Evolutionary conservation across 2,888 invertebrate genomes (phyloP), one percentile per base, ranked within the genome.

Genomic region (Habrosyne pyritoides): DNA sequence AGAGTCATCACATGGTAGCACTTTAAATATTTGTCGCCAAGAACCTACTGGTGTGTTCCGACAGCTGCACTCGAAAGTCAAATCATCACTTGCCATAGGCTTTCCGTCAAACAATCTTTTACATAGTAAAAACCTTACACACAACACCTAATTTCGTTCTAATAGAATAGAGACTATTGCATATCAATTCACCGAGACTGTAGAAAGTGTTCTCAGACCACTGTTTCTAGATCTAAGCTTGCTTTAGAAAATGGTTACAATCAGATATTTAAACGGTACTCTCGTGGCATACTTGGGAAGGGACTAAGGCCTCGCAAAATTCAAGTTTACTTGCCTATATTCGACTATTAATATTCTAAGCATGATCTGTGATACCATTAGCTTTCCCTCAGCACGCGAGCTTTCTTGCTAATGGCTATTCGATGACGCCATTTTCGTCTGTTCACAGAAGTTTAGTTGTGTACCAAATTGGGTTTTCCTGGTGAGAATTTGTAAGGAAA

Each of bases 161-260:
- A 30, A 30, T 12, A 30, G 30, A 30, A 30, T 30, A 3, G 12
- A 30, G 30, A 2, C 30, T 30, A 33, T 33, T 33, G 33, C 6
- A n/a, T 33, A 42, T 36, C 36, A 14, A 42, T 0, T 14, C 14
- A 6, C 0, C 18, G 42, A 14, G n/a, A 18, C 42, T 42, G n/a
- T n/a, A 42, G 14, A 18, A 42, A 42, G 18, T 36, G 1, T 2
- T 18, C 14, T 18, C 14, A 42, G 18, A 33, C n/a, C n/a, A n/a
- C 5, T n/a, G 42, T 18, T 36, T n/a, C 36, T 14, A 36, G 8
- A 42, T 42, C 18, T 18, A 42, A 42, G 8, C 42, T 18, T 8
- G 42, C 8, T 42, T 42, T 42, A 42, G 42, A 42, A 42, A 42
- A 42, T 42, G 42, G 42, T 42, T 18, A 42, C 42, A 42, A 42